Evolutionary conservation across 1,140 invertebrate species (phyloP).

Genomic region (Drosophila kanapiae): DNA sequence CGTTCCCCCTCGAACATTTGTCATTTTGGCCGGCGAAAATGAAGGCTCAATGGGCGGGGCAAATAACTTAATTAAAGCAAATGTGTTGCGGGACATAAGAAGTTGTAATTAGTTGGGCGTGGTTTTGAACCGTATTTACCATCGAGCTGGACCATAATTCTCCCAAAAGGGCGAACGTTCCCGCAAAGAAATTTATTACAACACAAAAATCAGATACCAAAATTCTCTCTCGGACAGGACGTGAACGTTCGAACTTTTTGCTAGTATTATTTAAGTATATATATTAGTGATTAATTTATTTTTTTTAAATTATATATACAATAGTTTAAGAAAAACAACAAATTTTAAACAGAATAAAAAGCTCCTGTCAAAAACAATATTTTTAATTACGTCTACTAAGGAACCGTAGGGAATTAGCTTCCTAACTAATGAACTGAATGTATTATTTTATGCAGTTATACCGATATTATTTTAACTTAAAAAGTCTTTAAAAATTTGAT

Average conservation of each 20-base stretch:
- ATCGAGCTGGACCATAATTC: conserved; percentile 52
- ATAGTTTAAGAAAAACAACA: too few species aligned
- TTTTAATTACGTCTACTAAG: too few species aligned
- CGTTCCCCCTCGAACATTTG: conserved; percentile 60
- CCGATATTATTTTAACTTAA: too few species aligned
- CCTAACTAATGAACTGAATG: too few species aligned
- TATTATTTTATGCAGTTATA: too few species aligned
- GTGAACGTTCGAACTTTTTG: background rate
- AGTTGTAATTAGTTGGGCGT: conserved; percentile 79
- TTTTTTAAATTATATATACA: too few species aligned
- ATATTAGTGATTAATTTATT: too few species aligned
- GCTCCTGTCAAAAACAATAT: too few species aligned
- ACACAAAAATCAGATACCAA: background rate
- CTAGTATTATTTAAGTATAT: too few species aligned
- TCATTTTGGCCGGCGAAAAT: conserved; percentile 56
- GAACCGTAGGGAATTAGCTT: too few species aligned
- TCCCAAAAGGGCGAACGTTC: background rate
- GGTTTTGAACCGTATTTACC: conserved; percentile 53
- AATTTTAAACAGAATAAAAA: too few species aligned
- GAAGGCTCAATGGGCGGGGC: conserved; percentile 2
- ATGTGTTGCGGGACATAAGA: conserved; percentile 70
- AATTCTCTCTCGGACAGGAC: background rate
- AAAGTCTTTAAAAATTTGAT: too few species aligned
- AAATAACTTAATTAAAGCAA: conserved; percentile 81
- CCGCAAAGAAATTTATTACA: background rate